phyloP scores from a whole-genome alignment of 2,888 invertebrate species.

The Coelopa pilipes region DNA sequence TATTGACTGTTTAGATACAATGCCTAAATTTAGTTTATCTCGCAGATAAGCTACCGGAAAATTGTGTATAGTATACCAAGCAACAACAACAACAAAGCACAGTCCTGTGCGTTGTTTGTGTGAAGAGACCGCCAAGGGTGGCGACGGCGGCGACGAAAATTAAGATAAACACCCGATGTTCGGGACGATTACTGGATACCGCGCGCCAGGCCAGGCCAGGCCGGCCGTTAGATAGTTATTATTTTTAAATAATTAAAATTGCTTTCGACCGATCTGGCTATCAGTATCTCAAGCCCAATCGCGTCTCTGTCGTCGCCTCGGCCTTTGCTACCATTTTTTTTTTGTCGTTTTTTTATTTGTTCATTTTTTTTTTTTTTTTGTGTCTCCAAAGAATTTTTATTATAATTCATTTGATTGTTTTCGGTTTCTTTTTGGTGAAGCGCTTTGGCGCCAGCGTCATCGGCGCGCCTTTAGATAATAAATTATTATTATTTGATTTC shows the following conservation, averaged over 20 bases:
- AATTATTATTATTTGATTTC: not conserved
- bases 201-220: too few species aligned
- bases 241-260: too few species aligned
- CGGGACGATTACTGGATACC: too few species aligned
- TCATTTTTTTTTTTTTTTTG: too few species aligned
- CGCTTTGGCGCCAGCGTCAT: conserved; percentile 7
- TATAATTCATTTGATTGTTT: not conserved
- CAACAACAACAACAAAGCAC: not conserved
- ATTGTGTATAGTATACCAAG: not conserved
- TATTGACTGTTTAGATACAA: conserved; percentile 26
- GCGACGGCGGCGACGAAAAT: not conserved
- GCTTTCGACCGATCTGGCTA: too few species aligned
- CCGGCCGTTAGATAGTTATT: not conserved
- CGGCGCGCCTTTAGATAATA: not conserved
- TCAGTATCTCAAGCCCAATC: too few species aligned
- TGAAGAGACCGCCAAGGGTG: not conserved
- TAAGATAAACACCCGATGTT: not conserved
- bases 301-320: too few species aligned
- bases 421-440: not conserved
- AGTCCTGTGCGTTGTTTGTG: too few species aligned
- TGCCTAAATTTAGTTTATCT: conserved; percentile 26
- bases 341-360: too few species aligned
- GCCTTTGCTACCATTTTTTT: too few species aligned
- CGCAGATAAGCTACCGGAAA: conserved; percentile 31
- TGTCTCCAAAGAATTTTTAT: not conserved